phyloP scores from a whole-genome alignment of 2,113 vertebrate species.

The Rhinolophus ferrumequinum region DNA sequence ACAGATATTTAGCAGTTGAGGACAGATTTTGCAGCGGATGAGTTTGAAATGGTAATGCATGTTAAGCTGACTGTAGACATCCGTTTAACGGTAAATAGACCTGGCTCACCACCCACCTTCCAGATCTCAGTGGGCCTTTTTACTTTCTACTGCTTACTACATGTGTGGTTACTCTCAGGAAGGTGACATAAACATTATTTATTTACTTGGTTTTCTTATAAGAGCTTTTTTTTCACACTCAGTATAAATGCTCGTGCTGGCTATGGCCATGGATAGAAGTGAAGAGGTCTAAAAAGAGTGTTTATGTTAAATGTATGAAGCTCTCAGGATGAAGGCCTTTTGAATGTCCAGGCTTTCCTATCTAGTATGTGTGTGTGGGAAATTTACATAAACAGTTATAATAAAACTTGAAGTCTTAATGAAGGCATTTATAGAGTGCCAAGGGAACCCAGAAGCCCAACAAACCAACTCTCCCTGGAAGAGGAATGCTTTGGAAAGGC shows the following conservation, averaged over 20 bases:
- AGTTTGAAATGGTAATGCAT: neutral
- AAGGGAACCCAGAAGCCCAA: neutral
- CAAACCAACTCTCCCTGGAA: neutral
- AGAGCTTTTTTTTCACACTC: neutral
- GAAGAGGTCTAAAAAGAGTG: constrained; percentile 6
- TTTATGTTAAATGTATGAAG: constrained; percentile 27
- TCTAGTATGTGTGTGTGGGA: neutral
- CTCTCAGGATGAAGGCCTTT: constrained; percentile 16
- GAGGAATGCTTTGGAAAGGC: neutral
- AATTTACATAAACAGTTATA: constrained; percentile 26
- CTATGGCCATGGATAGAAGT: neutral
- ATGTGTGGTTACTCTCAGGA: neutral
- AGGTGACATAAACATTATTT: neutral
- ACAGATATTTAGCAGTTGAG: neutral
- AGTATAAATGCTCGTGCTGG: neutral
- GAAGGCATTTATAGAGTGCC: neutral
- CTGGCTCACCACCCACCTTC: neutral
- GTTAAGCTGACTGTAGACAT: neutral
- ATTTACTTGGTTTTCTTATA: constrained; percentile 33
- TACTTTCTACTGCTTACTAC: neutral
- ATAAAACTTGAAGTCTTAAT: constrained; percentile 21
- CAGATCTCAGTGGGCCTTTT: neutral
- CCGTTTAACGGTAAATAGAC: neutral
- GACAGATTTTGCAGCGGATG: neutral
- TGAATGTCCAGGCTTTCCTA: constrained; percentile 36